phyloP scores from a whole-genome alignment of 2,113 vertebrate species.

The Mastomys natalensis region DNA sequence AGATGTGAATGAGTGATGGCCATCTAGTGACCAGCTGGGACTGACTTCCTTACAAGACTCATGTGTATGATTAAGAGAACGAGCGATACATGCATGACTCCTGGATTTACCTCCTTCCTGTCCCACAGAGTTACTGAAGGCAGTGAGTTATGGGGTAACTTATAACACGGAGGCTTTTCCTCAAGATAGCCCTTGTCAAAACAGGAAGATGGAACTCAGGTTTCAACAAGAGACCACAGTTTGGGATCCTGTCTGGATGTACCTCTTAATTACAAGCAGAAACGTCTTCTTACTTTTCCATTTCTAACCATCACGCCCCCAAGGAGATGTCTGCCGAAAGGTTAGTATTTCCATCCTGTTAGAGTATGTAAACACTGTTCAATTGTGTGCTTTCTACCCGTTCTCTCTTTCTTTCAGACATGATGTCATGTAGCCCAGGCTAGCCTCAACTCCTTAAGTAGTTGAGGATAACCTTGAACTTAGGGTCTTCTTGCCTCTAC shows the following conservation, averaged over 20 bases:
- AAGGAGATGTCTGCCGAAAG: slow-evolving; percentile 37
- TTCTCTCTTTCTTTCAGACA: not conserved
- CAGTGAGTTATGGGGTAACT: slow-evolving; percentile 77
- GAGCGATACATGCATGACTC: slow-evolving; percentile 63
- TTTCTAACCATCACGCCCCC: not conserved
- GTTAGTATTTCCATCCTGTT: slow-evolving; percentile 20
- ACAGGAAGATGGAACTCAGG: slow-evolving; percentile 73
- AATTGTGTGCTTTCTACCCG: not conserved
- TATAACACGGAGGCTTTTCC: slow-evolving; percentile 65
- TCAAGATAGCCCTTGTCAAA: slow-evolving; percentile 78
- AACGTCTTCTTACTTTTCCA: slow-evolving; percentile 48
- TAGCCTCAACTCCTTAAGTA: not conserved
- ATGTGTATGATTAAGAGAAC: slow-evolving; percentile 66
- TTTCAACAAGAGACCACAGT: slow-evolving; percentile 55
- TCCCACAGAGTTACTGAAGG: slow-evolving; percentile 59
- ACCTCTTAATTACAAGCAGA: slow-evolving; percentile 63
- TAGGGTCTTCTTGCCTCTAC: not conserved
- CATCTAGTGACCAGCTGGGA: not conserved
- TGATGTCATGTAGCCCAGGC: not conserved
- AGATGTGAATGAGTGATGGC: slow-evolving; percentile 76
- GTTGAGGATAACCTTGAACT: not conserved
- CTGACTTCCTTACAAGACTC: slow-evolving; percentile 63
- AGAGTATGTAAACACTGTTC: not conserved
- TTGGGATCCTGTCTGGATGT: slow-evolving; percentile 20
- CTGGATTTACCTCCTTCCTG: slow-evolving; percentile 79